phyloP scores from a whole-genome alignment of 2,888 invertebrate species.

The Cyaniris semiargus region DNA sequence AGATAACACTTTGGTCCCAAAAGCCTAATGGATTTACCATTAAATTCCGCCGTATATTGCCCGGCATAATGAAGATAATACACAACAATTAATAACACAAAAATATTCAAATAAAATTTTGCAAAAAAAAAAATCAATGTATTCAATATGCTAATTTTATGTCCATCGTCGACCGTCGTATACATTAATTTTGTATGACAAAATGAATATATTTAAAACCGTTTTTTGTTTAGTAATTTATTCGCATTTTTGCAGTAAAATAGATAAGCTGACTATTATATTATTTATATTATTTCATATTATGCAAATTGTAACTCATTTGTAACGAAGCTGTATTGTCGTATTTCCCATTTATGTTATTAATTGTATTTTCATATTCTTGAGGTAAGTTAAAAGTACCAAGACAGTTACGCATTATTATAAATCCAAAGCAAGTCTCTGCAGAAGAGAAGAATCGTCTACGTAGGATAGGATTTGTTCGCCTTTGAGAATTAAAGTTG shows the following conservation, averaged over 20 bases:
- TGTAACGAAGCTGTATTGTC: neutral
- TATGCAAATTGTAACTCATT: conserved; percentile 15
- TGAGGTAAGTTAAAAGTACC: neutral
- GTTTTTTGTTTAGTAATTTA: neutral
- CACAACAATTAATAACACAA: conserved; percentile 12
- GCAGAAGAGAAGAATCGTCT: too few species aligned
- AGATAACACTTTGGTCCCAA: neutral
- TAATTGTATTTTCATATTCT: neutral
- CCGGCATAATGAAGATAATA: conserved; percentile 8
- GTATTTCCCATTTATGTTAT: neutral
- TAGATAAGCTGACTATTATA: neutral
- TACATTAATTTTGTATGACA: neutral
- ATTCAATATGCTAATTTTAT: conserved; percentile 21
- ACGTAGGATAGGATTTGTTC: too few species aligned
- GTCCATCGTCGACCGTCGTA: neutral
- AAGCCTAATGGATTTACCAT: conserved; percentile 14
- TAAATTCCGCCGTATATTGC: neutral
- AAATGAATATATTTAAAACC: neutral
- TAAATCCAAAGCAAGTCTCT: too few species aligned
- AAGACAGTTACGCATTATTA: too few species aligned
- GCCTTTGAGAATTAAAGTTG: too few species aligned
- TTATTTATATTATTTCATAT: conserved; percentile 13
- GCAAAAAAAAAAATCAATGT: conserved; percentile 32
- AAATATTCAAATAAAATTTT: conserved; percentile 33
- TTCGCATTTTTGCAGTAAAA: neutral